These are phyloP conservation scores for Syncerus caffer DNA, from an alignment of 2,797 vertebrate genomes.

Conservation along the genomic window DNA sequence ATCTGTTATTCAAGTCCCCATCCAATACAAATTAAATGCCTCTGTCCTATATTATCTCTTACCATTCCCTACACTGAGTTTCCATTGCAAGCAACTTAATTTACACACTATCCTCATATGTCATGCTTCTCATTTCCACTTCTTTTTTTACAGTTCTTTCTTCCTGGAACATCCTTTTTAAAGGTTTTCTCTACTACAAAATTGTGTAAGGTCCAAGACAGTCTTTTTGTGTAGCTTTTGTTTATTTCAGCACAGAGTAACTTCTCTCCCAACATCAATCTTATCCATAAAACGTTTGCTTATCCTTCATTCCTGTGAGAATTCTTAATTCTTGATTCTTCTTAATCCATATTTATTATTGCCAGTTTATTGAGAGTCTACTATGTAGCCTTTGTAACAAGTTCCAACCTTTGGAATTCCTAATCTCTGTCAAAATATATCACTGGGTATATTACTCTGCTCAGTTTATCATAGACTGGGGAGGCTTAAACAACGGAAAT, in stretches of 20 bases:
- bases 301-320: not conserved
- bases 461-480: not conserved
- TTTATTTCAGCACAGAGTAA: not conserved
- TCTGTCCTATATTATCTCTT: not conserved
- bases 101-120: not conserved
- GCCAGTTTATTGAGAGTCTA: not conserved
- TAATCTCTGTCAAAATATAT: not conserved
- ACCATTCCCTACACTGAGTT: not conserved
- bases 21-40: not conserved
- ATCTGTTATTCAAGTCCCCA: not conserved
- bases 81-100: not conserved
- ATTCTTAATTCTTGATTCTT: not conserved
- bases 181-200: not conserved
- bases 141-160: not conserved
- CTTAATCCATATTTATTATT: not conserved
- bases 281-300: not conserved
- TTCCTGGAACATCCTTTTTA: not conserved
- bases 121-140: not conserved
- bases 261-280: not conserved
- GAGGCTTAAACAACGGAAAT: not conserved
- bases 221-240: not conserved
- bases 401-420: not conserved
- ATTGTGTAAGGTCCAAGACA: not conserved
- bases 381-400: not conserved
- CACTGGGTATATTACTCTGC: not conserved